Percentiles rank a stretch among this genome's conserved stretches.
These are phyloP conservation scores for Nezara viridula DNA, from an alignment of 2,888 invertebrate genomes.

Conservation along the genomic window DNA sequence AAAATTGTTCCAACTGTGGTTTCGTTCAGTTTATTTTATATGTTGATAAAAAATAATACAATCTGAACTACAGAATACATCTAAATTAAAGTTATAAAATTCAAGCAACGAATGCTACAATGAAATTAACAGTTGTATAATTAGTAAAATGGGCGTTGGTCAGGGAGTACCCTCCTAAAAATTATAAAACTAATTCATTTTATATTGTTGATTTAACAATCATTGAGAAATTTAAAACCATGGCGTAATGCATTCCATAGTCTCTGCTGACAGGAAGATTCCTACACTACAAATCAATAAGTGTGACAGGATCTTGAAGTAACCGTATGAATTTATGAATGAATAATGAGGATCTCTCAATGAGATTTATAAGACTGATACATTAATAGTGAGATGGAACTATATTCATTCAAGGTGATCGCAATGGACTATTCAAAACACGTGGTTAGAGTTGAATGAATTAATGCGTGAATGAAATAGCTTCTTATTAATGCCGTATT, in stretches of 20 bases:
- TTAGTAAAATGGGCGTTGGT: no score
- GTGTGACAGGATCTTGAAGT: neutral
- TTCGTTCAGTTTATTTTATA: no score
- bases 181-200: no score
- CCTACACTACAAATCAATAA: neutral
- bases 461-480: neutral
- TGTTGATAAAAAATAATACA: no score
- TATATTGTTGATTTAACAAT: no score
- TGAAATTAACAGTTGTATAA: no score
- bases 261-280: neutral
- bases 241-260: neutral
- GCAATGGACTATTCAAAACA: neutral
- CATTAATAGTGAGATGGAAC: neutral
- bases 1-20: no score
- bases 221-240: no score
- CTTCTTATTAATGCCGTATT: neutral
- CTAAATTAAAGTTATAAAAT: no score
- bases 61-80: no score
- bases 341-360: neutral
- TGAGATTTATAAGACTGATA: neutral
- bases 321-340: neutral
- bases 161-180: no score
- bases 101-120: no score
- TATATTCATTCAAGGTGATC: neutral
- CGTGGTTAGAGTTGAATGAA: neutral